Evolutionary conservation across 2,113 vertebrate species (phyloP), one percentile per base, ranked within the genome.

Genomic region (Catharus bicknelli): DNA sequence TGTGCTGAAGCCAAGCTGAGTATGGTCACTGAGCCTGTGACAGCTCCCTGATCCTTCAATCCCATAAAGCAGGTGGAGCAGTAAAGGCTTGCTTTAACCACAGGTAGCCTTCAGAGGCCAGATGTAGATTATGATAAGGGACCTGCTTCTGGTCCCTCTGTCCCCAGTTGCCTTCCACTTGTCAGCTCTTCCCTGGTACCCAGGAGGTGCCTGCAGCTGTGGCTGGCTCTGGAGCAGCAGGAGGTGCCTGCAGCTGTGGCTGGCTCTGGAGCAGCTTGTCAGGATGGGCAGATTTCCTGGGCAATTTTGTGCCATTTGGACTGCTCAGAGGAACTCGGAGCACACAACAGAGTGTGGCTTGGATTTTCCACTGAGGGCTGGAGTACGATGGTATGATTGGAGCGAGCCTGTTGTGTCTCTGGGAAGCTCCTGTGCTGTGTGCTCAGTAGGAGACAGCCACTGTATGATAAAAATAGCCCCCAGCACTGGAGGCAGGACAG

Each of bases 391-490:
- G 26, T 87, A 7, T 3, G 45, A 62, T 81, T 88, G 88, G 72
- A 95, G 67, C 11, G 66, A 96, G 83, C 93, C 72, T 34, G 8
- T 88, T 69, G 32, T 51, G 90, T 55, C 82, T 72, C 87, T 86
- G 82, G 76, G 83, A 83, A 92, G 57, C 55, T 80, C 84, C 85
- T 2, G 17, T 4, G 54, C 85, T 75, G 66, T 70, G 83, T 43
- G 22, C 54, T 90, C 69, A 55, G 43, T 13, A 70, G 91, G 90
- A 94, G 80, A 68, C 53, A 64, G 73, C 58, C 58, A 47, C 75
- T 38, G 32, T 48, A 6, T 50, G 92, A 84, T 53, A 82, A 90
- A 96, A 96, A 94, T 61, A 89, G 70, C 73, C 55, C 32, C 48
- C 78, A 63, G 69, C 73, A 47, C 76, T 79, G 82, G 50, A 72